Evolutionary conservation across 2,888 invertebrate species (phyloP).

Genomic region (Pandemis cinnamomeana): DNA sequence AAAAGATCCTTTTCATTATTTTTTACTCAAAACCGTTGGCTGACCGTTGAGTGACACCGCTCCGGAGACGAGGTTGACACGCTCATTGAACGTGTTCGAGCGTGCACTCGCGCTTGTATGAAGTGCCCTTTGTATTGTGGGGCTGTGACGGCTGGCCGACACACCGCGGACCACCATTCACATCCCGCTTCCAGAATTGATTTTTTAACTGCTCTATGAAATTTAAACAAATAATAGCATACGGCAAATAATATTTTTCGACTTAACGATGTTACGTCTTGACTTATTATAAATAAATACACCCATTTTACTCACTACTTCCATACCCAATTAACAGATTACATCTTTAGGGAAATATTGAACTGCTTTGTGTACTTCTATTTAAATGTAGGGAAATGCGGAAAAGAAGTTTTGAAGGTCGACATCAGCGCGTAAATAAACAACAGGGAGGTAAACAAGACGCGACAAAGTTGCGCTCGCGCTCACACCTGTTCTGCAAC

Average conservation of each 20-base stretch:
- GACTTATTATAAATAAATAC: too few species aligned
- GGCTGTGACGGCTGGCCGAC: conserved; percentile 44
- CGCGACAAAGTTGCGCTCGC: conserved; percentile 14
- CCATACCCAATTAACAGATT: neutral
- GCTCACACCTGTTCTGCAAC: neutral
- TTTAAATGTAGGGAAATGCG: conserved; percentile 50
- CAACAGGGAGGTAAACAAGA: conserved; percentile 6
- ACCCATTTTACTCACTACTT: neutral
- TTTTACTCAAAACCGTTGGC: conserved; percentile 66
- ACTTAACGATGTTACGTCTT: neutral
- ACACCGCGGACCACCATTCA: conserved; percentile 29
- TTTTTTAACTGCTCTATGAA: conserved; percentile 41
- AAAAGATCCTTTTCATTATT: conserved; percentile 59
- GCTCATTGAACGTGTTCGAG: conserved; percentile 63
- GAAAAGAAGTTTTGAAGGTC: conserved; percentile 56
- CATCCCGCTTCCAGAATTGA: conserved; percentile 47
- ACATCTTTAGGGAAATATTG: conserved; percentile 7
- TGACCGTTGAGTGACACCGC: conserved; percentile 79
- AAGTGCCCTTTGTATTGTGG: conserved; percentile 65
- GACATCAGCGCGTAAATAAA: conserved; percentile 42
- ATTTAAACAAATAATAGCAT: conserved; percentile 19
- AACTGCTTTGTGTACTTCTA: conserved; percentile 1
- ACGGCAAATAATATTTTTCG: neutral
- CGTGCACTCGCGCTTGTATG: conserved; percentile 63
- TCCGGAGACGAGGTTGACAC: conserved; percentile 60